A percentile compares a stretch with the other conserved stretches of the same genome.
These are phyloP conservation scores for Astatoreochromis straeleni DNA, from an alignment of 2,113 vertebrate genomes.

Conservation along the genomic window DNA sequence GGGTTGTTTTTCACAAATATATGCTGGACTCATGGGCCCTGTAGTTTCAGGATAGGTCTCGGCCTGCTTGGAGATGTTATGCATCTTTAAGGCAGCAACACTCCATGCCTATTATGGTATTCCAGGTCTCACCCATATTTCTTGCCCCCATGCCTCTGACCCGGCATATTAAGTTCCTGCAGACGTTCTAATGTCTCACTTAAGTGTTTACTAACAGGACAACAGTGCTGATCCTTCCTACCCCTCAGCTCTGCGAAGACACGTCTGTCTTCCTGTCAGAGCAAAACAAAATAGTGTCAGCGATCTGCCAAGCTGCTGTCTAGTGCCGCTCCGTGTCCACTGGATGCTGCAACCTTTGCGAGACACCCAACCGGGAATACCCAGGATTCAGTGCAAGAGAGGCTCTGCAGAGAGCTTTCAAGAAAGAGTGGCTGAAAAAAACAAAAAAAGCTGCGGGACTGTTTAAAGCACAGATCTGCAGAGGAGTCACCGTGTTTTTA, in stretches of 20 bases:
- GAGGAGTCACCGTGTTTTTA: slow-evolving; percentile 24
- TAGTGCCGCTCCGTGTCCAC: background rate
- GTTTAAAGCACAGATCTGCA: background rate
- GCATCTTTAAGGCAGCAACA: slow-evolving; percentile 7
- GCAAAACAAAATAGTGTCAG: background rate
- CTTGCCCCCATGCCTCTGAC: background rate
- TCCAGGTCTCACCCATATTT: background rate
- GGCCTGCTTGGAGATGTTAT: slow-evolving; percentile 31
- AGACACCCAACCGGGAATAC: slow-evolving; percentile 28
- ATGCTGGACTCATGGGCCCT: background rate
- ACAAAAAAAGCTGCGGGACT: background rate
- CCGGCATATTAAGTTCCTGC: background rate
- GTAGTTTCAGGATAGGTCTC: background rate
- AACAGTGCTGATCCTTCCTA: background rate
- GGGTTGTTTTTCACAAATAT: background rate
- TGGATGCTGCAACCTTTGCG: slow-evolving; percentile 35
- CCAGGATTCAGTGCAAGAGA: slow-evolving; percentile 6
- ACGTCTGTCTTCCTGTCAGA: background rate
- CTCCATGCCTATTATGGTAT: slow-evolving; percentile 2
- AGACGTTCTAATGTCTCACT: background rate
- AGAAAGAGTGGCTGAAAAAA: background rate
- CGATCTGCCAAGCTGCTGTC: background rate
- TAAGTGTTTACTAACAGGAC: background rate
- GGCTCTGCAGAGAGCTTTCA: slow-evolving; percentile 26
- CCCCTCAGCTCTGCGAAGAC: background rate